Percentiles rank a stretch among this genome's conserved stretches.
phyloP scores from a whole-genome alignment of 2,797 vertebrate genomes.

The Gobionotothen gibberifrons region DNA sequence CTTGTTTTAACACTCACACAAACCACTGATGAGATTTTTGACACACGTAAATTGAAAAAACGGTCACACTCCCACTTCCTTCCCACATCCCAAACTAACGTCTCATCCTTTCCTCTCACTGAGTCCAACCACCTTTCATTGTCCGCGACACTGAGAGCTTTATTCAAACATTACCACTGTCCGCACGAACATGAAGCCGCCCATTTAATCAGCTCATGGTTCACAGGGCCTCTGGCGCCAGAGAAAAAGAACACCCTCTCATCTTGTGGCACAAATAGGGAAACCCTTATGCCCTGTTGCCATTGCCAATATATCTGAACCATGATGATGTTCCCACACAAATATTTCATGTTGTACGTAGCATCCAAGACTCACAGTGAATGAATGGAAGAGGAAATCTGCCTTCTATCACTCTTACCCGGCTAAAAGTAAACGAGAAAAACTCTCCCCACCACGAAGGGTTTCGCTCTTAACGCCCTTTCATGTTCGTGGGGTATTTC shows the following conservation, averaged over 20 bases:
- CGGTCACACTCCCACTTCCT: conserved; percentile 39
- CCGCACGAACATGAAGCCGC: conserved; percentile 61
- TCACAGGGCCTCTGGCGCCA: conserved; percentile 74
- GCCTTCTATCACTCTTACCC: conserved; percentile 79
- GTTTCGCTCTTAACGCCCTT: conserved; percentile 69
- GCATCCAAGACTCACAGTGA: conserved; percentile 81
- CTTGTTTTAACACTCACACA: conserved; percentile 1
- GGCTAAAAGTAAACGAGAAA: conserved; percentile 67
- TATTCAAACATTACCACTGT: conserved; percentile 68
- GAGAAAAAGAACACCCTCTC: conserved; percentile 75
- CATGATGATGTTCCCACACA: conserved; percentile 84
- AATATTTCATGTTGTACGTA: conserved; percentile 80
- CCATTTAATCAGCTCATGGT: conserved; percentile 71
- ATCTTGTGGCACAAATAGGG: conserved; percentile 82
- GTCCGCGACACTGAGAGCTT: conserved; percentile 56
- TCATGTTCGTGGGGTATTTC: conserved; percentile 65
- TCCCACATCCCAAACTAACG: conserved; percentile 20
- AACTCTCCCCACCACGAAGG: conserved; percentile 62
- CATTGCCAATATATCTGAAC: conserved; percentile 79
- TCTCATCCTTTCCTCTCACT: conserved; percentile 50
- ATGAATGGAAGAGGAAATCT: conserved; percentile 83
- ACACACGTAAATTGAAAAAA: conserved; percentile 50
- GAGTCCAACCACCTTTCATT: conserved; percentile 53
- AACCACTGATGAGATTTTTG: conserved; percentile 26
- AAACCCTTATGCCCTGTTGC: conserved; percentile 80